These are phyloP conservation scores for Halcyon chelicuti DNA, from an alignment of 2,797 vertebrate genomes.

Conservation along the genomic window DNA sequence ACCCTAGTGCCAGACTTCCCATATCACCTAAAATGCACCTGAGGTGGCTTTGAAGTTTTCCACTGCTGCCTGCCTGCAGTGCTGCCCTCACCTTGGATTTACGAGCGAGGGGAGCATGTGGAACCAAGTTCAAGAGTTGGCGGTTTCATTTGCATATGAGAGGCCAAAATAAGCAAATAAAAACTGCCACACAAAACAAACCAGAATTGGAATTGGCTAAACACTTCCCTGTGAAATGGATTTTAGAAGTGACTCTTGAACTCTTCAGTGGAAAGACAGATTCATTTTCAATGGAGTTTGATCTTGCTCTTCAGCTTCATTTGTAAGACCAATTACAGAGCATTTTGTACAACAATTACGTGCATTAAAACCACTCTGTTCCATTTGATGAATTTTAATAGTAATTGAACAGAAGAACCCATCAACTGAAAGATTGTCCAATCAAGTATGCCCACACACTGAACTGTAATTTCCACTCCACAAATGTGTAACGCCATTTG, in stretches of 20 bases:
- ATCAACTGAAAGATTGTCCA: conserved; percentile 77
- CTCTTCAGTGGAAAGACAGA: conserved; percentile 67
- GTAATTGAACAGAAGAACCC: conserved; percentile 83
- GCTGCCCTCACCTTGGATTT: neutral
- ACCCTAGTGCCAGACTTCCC: neutral
- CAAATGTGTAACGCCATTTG: conserved; percentile 14
- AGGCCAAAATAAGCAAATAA: conserved; percentile 72
- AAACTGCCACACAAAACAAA: conserved; percentile 65
- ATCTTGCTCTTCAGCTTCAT: conserved; percentile 80
- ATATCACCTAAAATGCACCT: neutral
- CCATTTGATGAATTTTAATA: conserved; percentile 84
- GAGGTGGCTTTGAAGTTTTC: neutral
- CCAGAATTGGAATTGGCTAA: conserved; percentile 62
- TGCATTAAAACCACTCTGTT: conserved; percentile 81
- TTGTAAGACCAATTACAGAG: conserved; percentile 83
- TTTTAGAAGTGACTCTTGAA: conserved; percentile 68
- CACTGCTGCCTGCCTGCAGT: neutral
- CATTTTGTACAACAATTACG: conserved; percentile 82
- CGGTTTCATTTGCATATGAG: conserved; percentile 61
- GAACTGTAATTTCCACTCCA: conserved; percentile 78
- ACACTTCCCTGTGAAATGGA: conserved; percentile 45
- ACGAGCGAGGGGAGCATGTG: neutral
- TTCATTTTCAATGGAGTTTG: conserved; percentile 76
- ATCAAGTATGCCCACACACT: conserved; percentile 76
- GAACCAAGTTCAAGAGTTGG: conserved; percentile 28